Conservation (phyloP, 2,797 vertebrate species). For the Pagetopsis macropterus region DNA sequence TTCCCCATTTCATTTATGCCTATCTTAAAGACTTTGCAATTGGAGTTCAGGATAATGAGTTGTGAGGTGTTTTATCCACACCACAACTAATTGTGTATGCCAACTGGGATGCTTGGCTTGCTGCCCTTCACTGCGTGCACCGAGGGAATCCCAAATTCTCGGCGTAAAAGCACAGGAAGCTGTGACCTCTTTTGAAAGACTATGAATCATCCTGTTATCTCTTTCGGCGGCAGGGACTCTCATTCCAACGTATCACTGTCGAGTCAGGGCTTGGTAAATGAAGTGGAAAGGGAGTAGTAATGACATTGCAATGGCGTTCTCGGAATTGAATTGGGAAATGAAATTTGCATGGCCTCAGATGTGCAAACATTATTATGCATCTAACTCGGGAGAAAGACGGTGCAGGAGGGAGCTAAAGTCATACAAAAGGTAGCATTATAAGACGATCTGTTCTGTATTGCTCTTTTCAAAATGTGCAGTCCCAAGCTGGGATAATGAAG, state of each 20-base stretch:
- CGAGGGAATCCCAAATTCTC: conserved; percentile 80
- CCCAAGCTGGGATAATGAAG: conserved; percentile 64
- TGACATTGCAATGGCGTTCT: conserved; percentile 55
- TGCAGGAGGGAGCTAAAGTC: conserved; percentile 28
- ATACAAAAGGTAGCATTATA: conserved; percentile 46
- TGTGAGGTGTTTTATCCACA: conserved; percentile 54
- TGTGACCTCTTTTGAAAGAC: conserved; percentile 76
- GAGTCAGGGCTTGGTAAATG: conserved; percentile 61
- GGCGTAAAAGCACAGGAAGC: conserved; percentile 77
- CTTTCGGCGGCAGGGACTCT: conserved; percentile 58
- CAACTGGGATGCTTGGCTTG: conserved; percentile 64
- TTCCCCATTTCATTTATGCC: conserved; percentile 14
- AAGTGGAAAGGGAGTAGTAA: conserved; percentile 57
- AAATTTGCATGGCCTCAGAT: conserved; percentile 57
- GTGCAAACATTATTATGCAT: conserved; percentile 45
- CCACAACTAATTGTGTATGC: conserved; percentile 71
- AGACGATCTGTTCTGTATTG: conserved; percentile 56
- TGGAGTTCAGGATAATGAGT: conserved; percentile 48
- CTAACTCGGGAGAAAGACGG: conserved; percentile 39
- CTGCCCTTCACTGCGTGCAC: conserved; percentile 65
- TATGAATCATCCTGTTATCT: conserved; percentile 82
- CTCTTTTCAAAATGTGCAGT: conserved; percentile 49
- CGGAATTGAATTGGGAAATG: conserved; percentile 46
- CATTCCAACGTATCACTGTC: conserved; percentile 57
- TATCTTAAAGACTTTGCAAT: conserved; percentile 30